Evolutionary conservation across 1,140 invertebrate genomes (phyloP).

Genomic region (Drosophila obscura): DNA sequence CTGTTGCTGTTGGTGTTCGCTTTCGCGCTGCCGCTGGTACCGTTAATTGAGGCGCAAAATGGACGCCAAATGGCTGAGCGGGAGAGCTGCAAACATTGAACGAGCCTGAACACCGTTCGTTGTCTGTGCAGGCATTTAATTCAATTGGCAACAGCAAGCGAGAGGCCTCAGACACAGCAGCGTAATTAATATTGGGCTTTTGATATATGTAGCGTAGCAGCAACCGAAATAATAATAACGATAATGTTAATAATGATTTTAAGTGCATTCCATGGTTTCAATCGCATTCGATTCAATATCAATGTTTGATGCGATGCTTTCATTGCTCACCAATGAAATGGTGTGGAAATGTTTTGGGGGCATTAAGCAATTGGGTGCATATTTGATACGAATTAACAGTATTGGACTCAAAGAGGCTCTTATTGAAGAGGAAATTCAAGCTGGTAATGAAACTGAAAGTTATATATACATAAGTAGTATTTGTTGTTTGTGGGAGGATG

Average conservation of each 20-base stretch:
- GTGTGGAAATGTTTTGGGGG: neutral
- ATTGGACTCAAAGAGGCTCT: too few species aligned
- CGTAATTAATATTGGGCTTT: constrained; percentile 47
- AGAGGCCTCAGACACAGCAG: neutral
- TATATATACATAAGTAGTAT: too few species aligned
- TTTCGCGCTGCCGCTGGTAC: constrained; percentile 15
- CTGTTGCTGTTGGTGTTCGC: constrained; percentile 6
- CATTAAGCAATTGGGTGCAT: neutral
- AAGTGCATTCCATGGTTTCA: constrained; percentile 8
- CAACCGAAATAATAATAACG: constrained; percentile 14
- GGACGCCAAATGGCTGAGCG: constrained; percentile 8
- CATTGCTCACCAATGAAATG: neutral
- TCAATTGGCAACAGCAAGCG: constrained; percentile 39
- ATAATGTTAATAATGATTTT: constrained; percentile 28
- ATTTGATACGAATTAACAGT: too few species aligned
- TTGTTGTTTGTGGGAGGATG: too few species aligned
- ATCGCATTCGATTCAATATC: neutral
- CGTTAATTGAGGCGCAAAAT: constrained; percentile 58
- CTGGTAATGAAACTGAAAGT: too few species aligned
- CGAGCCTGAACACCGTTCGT: constrained; percentile 18
- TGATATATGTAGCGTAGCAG: constrained; percentile 41
- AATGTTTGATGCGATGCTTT: constrained; percentile 10
- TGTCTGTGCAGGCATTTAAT: constrained; percentile 49
- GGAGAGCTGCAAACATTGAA: too few species aligned
- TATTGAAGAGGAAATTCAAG: too few species aligned